Evolutionary conservation across 2,888 invertebrate species (phyloP).

Genomic region (Caenorhabditis sinica): DNA sequence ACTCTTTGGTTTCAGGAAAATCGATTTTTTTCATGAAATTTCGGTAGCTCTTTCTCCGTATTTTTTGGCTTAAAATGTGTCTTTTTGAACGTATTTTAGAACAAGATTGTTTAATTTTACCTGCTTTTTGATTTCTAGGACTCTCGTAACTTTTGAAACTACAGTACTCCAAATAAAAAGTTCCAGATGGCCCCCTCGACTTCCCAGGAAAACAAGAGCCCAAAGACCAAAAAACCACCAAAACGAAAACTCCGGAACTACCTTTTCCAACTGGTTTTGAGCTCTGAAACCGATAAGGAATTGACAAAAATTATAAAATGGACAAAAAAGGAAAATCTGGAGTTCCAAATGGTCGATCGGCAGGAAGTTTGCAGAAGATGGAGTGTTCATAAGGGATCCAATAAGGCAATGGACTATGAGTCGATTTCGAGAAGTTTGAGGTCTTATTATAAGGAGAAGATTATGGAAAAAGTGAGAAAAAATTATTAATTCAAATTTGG

Average conservation of each 20-base stretch:
- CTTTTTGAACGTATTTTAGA: no score
- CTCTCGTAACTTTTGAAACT: no score
- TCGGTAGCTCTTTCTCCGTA: no score
- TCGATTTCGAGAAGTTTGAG: constrained; percentile 24
- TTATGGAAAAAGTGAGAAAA: constrained; percentile 26
- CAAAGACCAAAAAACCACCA: neutral
- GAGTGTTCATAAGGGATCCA: constrained; percentile 19
- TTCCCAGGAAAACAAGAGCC: constrained; percentile 3
- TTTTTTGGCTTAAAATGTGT: no score
- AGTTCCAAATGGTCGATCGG: constrained; percentile 27
- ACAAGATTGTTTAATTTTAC: no score
- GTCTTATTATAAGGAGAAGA: neutral
- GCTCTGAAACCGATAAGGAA: neutral
- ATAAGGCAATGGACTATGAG: constrained; percentile 24
- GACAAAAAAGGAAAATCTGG: constrained; percentile 18
- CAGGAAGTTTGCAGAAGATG: constrained; percentile 7
- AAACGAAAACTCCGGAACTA: constrained; percentile 25
- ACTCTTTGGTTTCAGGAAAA: no score
- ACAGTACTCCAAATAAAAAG: no score
- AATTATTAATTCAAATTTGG: neutral
- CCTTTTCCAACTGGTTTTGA: constrained; percentile 11
- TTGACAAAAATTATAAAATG: constrained; percentile 15
- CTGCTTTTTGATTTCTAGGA: no score
- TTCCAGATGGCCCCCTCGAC: constrained; percentile 21
- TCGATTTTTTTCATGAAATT: no score